These are phyloP conservation scores for Saccostrea cuccullata DNA, from an alignment of 1,140 invertebrate genomes.

Conservation along the genomic window DNA sequence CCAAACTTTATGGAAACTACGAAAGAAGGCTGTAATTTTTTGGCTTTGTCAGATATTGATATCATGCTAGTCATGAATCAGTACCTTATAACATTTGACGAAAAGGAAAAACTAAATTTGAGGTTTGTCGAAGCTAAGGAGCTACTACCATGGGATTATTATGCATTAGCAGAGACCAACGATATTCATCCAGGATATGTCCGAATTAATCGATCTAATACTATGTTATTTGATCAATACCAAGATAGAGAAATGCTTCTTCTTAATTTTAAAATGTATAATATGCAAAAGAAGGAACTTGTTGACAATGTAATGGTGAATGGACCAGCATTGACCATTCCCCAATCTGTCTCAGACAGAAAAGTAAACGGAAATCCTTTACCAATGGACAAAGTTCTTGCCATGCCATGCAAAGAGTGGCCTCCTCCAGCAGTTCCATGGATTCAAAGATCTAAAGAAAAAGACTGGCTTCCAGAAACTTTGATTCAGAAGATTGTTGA, in stretches of 20 bases:
- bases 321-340: constrained; percentile 21
- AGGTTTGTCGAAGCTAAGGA: neutral
- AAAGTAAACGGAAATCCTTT: neutral
- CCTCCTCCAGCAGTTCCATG: constrained; percentile 16
- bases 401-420: constrained; percentile 37
- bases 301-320: neutral
- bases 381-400: constrained; percentile 31
- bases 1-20: neutral
- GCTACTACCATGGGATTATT: neutral
- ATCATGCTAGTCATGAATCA: constrained; percentile 14
- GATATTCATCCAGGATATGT: constrained; percentile 40
- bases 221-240: neutral
- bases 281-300: neutral
- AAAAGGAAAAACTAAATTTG: neutral
- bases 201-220: constrained; percentile 1
- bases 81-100: neutral
- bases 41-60: constrained; percentile 22
- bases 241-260: constrained; percentile 16
- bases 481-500: constrained; percentile 18
- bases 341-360: neutral
- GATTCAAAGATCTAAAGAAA: constrained; percentile 13
- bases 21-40: neutral
- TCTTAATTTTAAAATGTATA: neutral
- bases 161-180: constrained; percentile 27
- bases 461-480: constrained; percentile 2